Evolutionary conservation across 1,140 invertebrate species (phyloP).

Genomic region (Cyphomyrmex costatus): DNA sequence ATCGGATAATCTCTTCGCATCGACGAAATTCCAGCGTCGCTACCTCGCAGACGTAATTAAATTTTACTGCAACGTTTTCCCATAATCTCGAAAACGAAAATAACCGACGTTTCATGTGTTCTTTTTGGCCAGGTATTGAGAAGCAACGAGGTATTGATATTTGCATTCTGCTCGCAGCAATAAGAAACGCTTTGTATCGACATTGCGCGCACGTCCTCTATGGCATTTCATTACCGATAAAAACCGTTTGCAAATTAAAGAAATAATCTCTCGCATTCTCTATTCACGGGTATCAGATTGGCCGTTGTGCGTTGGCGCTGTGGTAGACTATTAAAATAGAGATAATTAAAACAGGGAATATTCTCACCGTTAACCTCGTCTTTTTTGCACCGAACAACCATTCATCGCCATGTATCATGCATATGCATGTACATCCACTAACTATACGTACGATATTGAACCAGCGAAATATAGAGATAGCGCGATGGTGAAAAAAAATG

Average conservation of each 20-base stretch:
- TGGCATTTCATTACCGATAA: conserved; percentile 21
- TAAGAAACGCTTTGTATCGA: conserved; percentile 51
- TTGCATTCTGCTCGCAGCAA: conserved; percentile 58
- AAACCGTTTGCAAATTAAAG: conserved; percentile 13
- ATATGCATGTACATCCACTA: conserved; percentile 63
- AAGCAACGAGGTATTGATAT: conserved; percentile 68
- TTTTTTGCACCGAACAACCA: conserved; percentile 31
- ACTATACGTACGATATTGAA: conserved; percentile 48
- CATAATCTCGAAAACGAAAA: conserved; percentile 56
- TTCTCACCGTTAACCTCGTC: not conserved
- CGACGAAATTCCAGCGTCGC: conserved; percentile 11
- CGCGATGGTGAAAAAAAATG: conserved; percentile 35
- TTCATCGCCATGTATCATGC: conserved; percentile 63
- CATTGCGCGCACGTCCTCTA: conserved; percentile 29
- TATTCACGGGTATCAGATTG: conserved; percentile 13
- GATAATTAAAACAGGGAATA: conserved; percentile 53
- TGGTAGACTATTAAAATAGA: conserved; percentile 58
- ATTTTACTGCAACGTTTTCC: conserved; percentile 31
- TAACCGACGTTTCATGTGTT: conserved; percentile 45
- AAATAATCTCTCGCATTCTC: not conserved
- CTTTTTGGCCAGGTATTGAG: conserved; percentile 63
- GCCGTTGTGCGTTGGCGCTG: not conserved
- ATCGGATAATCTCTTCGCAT: conserved; percentile 43
- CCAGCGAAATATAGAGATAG: conserved; percentile 34
- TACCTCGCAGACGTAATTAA: conserved; percentile 50